A percentile compares a stretch with the other conserved stretches of the same genome.
Conservation (phyloP, 2,888 invertebrate species). For the Pristionchus arcanus region DNA sequence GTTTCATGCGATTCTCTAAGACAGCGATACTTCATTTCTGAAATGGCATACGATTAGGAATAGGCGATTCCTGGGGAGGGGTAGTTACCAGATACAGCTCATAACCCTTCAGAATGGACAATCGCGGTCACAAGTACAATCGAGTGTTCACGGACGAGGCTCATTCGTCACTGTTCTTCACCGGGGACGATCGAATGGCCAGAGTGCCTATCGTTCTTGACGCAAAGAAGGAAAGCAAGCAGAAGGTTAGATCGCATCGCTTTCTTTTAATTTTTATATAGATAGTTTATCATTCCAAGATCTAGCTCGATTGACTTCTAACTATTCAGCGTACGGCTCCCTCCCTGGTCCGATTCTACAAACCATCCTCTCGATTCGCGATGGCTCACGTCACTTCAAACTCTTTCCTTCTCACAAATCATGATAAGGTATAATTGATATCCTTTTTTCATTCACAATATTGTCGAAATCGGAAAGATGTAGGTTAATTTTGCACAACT, state of each 20-base stretch:
- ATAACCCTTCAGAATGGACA: slow-evolving; percentile 5
- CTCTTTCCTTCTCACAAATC: slow-evolving; percentile 10
- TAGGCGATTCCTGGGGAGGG: no score
- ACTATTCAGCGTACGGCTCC: not conserved
- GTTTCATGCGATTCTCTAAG: no score
- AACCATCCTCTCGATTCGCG: slow-evolving; percentile 41
- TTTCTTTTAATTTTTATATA: no score
- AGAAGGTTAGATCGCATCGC: no score
- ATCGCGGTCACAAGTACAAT: slow-evolving; percentile 17
- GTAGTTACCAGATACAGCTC: not conserved
- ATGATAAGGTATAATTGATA: not conserved
- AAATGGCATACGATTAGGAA: no score
- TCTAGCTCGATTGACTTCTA: not conserved
- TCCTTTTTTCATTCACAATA: no score
- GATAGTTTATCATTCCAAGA: no score
- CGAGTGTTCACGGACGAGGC: slow-evolving; percentile 8
- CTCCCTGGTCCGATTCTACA: not conserved
- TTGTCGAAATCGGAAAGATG: no score
- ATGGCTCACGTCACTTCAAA: slow-evolving; percentile 3
- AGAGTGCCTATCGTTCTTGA: not conserved
- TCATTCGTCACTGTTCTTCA: slow-evolving; percentile 25
- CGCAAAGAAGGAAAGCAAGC: not conserved
- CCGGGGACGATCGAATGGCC: slow-evolving; percentile 23
- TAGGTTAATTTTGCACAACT: no score
- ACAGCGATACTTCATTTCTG: no score